Base-by-base conservation (phyloP, 2,797 vertebrate genomes). In the Hafferia zeledoni region DNA sequence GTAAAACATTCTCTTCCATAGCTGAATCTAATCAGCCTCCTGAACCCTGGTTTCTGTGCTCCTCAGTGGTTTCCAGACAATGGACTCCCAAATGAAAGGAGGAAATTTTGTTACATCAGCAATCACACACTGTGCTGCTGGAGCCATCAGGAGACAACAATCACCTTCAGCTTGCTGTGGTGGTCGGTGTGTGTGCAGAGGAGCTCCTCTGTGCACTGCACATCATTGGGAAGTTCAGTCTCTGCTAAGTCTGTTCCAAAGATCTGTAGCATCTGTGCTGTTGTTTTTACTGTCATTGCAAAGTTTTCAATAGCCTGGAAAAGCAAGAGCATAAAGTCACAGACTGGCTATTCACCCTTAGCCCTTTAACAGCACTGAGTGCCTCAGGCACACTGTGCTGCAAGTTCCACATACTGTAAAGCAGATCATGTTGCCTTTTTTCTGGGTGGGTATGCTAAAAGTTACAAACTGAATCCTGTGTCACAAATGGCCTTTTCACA, bases 251-350 rank as follows among this genome's bases (percentile, higher is more conserved):
- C 98, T 3, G 98, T 98, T 59, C 99, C 99, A 91, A 99, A 99
- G 81, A 88, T 98, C 97, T 99, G 99, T 25, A 99, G 96, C 98
- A 98, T 98, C 98, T 99, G 98, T 14, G 99, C 99, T 78, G 98
- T 99, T 83, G 97, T 98, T 98, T 99, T 99, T 94, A 99, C 99
- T 4, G 98, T 99, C 97, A 99, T 96, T 31, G 99, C 99, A 97
- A 99, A 99, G 95, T 99, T 99, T 97, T 99, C 99, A 39, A 99
- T 98, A 65, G 99, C 99, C 99, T 99, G 63, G 70, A 92, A 93
- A 69, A 74, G 64, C 65, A 95, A 57, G 55, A 92, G 43, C 43
- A 69, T 44, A 46, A 79, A 90, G 80, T 93, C 70, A 91, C 20
- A 47, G 33, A 16, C 28, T 35, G n/a, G 23, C 83, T 90, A 70